Conservation (phyloP, 1,140 invertebrate species). For the Ceratina australensis region DNA sequence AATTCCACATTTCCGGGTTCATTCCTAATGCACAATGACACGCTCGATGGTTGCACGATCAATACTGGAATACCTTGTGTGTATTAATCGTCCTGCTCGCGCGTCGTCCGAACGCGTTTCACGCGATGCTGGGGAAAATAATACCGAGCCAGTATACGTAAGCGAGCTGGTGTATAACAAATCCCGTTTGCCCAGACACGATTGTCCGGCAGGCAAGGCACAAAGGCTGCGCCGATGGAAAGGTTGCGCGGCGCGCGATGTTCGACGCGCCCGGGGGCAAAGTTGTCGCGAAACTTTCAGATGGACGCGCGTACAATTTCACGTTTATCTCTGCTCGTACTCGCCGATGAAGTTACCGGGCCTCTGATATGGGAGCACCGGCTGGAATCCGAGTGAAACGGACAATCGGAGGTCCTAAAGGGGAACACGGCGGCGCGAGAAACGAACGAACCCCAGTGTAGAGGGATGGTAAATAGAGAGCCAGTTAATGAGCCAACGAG, state of each 20-base stretch:
- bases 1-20: too few species aligned
- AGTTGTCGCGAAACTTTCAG: slow-evolving; percentile 51
- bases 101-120: slow-evolving; percentile 10
- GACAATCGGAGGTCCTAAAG: neutral
- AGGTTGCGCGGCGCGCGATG: neutral
- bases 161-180: too few species aligned
- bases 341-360: slow-evolving; percentile 21
- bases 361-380: neutral
- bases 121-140: neutral
- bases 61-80: too few species aligned
- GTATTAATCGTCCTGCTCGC: neutral
- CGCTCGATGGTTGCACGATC: too few species aligned
- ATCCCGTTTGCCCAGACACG: neutral
- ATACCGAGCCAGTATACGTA: too few species aligned
- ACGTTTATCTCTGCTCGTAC: slow-evolving; percentile 53
- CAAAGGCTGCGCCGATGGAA: slow-evolving; percentile 17
- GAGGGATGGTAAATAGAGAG: slow-evolving; percentile 12
- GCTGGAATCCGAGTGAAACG: neutral
- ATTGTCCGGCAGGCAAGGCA: neutral
- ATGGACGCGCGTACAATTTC: slow-evolving; percentile 44
- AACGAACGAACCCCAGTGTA: too few species aligned
- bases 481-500: slow-evolving; percentile 29
- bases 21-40: too few species aligned
- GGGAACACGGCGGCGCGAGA: neutral
- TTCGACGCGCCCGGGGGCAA: slow-evolving; percentile 1